phyloP scores from a whole-genome alignment of 2,888 invertebrate genomes.

The Xanthia togata region DNA sequence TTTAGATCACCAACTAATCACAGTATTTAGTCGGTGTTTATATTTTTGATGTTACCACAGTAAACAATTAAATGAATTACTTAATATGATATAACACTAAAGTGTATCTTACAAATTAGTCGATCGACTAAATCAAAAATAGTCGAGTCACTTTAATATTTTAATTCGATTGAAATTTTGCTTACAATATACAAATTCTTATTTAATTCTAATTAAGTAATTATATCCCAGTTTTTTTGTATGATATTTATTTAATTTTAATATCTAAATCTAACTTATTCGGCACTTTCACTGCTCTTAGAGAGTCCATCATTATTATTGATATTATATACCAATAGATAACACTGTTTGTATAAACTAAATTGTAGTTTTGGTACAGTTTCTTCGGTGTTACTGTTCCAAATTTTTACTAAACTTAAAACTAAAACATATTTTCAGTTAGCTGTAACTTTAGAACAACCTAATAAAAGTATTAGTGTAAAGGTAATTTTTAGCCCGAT shows the following conservation, averaged over 20 bases:
- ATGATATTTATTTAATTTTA: constrained; percentile 51
- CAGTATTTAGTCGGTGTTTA: neutral
- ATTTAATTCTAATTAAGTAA: constrained; percentile 43
- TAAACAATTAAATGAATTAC: neutral
- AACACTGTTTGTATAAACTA: constrained; percentile 21
- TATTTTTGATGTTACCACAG: too few relatives aligned
- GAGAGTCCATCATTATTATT: constrained; percentile 55
- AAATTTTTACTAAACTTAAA: constrained; percentile 8
- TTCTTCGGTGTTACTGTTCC: constrained; percentile 11
- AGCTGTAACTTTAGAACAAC: neutral
- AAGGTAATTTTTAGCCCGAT: neutral
- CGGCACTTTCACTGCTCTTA: constrained; percentile 70
- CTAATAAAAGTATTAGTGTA: neutral
- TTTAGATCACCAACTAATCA: neutral
- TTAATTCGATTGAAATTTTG: constrained; percentile 47
- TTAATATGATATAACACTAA: neutral
- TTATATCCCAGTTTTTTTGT: constrained; percentile 61
- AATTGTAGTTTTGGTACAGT: constrained; percentile 7
- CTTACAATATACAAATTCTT: constrained; percentile 49
- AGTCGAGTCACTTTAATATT: constrained; percentile 35
- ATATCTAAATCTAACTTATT: constrained; percentile 62
- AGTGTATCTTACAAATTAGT: constrained; percentile 10
- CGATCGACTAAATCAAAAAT: constrained; percentile 49
- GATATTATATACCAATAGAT: constrained; percentile 65
- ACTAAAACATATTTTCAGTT: neutral